Evolutionary conservation across 2,797 vertebrate species (phyloP), one percentile per base, ranked within the genome.

Genomic region (Falco berigora): DNA sequence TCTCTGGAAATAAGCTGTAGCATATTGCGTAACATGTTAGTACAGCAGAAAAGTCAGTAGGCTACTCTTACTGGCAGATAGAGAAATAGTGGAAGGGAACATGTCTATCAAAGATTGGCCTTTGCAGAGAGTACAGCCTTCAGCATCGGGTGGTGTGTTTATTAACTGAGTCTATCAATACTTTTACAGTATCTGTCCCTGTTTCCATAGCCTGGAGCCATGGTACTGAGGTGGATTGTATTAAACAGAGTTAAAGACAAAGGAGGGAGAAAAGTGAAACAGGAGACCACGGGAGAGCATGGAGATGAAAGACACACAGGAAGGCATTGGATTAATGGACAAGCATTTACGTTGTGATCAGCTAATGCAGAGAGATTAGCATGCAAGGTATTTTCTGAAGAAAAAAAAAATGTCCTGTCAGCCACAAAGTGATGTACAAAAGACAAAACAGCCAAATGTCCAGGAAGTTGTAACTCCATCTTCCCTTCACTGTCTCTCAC

Each of bases 301-400:
- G n/a, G 71, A 96, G 96, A 97, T 94, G 94, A 96, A 96, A 97
- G 96, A 97, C 82, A 84, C n/a, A 61, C 79, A 94, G 93, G 94
- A 96, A 96, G 90, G 75, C 64, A 83, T 0, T 86, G 92, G 83
- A 93, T 94, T 94, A 97, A 97, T 94, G 88, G 95, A 92, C 93
- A 94, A 80, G 93, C 86, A 90, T 88, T 97, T 94, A 89, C 69
- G 91, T 68, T 91, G 84, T 68, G 94, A 97, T 96, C 96, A 92
- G 67, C 84, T 96, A 95, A 96, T 83, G 59, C 90, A 86, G 89
- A 79, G 69, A 96, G 81, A 95, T 94, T 50, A 96, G 84, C 84
- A 90, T 90, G 83, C 61, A 92, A 95, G 95, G 76, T 69, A 96
- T 91, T 97, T 93, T 94, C 42, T 53, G 46, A 21, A 64, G 52